Evolutionary conservation across 2,113 vertebrate genomes (phyloP).

Genomic region (Pelecanoides urinatrix): DNA sequence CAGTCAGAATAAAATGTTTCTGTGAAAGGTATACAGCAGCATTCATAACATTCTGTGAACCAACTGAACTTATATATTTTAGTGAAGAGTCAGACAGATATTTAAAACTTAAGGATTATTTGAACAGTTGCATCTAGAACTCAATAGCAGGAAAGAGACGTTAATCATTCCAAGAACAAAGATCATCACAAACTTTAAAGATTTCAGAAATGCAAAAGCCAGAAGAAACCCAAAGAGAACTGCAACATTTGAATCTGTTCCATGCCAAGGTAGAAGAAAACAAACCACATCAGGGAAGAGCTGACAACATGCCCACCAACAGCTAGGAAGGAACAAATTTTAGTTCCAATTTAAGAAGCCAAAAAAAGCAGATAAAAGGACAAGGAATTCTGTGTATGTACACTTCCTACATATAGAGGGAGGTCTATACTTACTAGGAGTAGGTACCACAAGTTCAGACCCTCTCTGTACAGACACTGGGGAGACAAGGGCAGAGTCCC

Average conservation of each 20-base stretch:
- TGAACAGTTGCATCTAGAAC: background rate
- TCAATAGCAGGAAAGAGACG: background rate
- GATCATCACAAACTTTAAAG: background rate
- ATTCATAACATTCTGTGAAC: background rate
- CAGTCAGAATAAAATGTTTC: background rate
- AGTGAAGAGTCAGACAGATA: background rate
- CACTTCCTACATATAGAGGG: background rate
- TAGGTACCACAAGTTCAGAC: background rate
- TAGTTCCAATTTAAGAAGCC: background rate
- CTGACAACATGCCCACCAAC: background rate
- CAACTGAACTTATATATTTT: background rate
- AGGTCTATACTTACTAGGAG: background rate
- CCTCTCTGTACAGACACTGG: background rate
- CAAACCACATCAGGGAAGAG: background rate
- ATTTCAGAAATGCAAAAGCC: background rate
- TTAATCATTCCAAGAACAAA: background rate
- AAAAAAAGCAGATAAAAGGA: background rate
- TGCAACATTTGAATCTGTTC: background rate
- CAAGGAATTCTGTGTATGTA: background rate
- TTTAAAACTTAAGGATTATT: background rate
- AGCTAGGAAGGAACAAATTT: background rate
- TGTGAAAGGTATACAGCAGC: background rate
- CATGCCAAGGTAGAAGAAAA: background rate
- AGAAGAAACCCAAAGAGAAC: background rate
- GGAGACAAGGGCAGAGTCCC: background rate